Evolutionary conservation across 2,113 vertebrate genomes (phyloP).

Genomic region (Emydocephalus ijimae): DNA sequence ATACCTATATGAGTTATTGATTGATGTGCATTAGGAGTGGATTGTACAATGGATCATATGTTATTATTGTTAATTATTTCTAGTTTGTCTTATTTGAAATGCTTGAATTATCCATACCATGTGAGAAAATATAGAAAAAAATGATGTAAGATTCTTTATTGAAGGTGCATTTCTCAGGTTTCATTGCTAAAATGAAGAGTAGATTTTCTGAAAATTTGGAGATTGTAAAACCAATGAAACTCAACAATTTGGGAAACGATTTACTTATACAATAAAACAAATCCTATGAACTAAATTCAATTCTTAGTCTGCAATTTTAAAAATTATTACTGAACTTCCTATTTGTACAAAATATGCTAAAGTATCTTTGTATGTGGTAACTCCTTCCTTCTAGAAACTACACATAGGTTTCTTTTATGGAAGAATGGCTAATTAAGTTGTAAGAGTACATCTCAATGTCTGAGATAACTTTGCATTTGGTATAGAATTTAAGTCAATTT

Average conservation of each 20-base stretch:
- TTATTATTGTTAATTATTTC: neutral
- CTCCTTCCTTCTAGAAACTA: neutral
- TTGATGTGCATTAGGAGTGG: neutral
- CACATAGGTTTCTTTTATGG: neutral
- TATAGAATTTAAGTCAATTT: neutral
- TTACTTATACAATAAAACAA: neutral
- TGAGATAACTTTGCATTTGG: neutral
- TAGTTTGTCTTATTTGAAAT: neutral
- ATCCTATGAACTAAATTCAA: neutral
- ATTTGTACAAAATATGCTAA: neutral
- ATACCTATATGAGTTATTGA: neutral
- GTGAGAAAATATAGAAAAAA: neutral
- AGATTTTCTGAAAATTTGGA: neutral
- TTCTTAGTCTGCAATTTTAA: neutral
- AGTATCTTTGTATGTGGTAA: neutral
- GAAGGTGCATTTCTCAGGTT: neutral
- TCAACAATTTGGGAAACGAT: neutral
- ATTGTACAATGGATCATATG: neutral
- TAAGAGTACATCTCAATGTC: neutral
- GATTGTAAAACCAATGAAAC: neutral
- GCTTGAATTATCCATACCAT: neutral
- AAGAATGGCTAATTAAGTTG: neutral
- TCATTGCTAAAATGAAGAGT: neutral
- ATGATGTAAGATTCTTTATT: neutral
- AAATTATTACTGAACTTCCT: neutral